Evolutionary conservation across 2,888 invertebrate species (phyloP).

Genomic region (Lasioglossum villosulum): DNA sequence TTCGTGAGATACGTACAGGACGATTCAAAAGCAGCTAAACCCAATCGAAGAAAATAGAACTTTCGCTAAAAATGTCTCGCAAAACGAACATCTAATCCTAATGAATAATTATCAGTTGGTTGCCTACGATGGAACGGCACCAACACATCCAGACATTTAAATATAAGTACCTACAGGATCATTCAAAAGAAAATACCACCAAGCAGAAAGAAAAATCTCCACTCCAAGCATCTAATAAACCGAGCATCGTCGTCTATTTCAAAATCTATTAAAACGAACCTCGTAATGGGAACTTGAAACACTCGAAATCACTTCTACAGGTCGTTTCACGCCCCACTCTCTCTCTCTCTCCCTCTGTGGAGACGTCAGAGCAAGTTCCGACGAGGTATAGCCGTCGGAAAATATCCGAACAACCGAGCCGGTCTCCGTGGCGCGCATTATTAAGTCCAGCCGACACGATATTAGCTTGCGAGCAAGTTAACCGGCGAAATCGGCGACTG

Average conservation of each 20-base stretch:
- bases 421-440: not conserved
- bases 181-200: too few species aligned
- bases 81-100: too few species aligned
- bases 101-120: too few species aligned
- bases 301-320: not conserved
- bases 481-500: constrained; percentile 42
- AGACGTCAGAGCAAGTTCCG: not conserved
- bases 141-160: too few species aligned
- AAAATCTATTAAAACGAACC: not conserved
- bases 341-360: not conserved
- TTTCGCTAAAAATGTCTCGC: too few species aligned
- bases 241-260: not conserved
- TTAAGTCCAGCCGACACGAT: constrained; percentile 17
- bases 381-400: not conserved
- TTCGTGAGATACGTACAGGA: too few species aligned
- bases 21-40: too few species aligned
- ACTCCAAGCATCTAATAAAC: not conserved
- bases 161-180: too few species aligned
- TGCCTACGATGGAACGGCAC: too few species aligned
- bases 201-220: too few species aligned
- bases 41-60: too few species aligned
- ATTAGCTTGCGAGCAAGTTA: constrained; percentile 42
- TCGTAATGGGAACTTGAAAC: not conserved
- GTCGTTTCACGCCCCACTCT: not conserved
- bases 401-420: not conserved